Percentiles rank a stretch among this genome's conserved stretches.
These are phyloP conservation scores for Ophiothrix spiculata DNA, from an alignment of 35 echinoderm and acorn worm genomes.

Conservation along the genomic window DNA sequence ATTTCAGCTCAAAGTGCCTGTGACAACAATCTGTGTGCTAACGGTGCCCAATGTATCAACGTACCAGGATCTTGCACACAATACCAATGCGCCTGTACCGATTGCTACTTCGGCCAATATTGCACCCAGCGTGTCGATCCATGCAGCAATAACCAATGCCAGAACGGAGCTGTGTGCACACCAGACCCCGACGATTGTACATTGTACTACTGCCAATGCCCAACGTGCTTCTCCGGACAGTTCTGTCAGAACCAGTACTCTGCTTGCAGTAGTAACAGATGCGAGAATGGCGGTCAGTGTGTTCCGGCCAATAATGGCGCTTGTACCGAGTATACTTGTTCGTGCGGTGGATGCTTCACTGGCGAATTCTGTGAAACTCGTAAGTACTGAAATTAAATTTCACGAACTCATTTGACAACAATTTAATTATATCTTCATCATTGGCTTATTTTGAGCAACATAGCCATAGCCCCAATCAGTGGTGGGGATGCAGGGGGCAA, in stretches of 20 bases:
- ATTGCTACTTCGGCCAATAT: slow-evolving; percentile 46
- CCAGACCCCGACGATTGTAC: slow-evolving; percentile 36
- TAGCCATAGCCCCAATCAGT: too few species aligned
- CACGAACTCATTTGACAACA: not conserved
- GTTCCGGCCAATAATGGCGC: not conserved
- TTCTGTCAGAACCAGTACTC: slow-evolving; percentile 64
- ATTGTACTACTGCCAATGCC: slow-evolving; percentile 74
- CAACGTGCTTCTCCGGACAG: slow-evolving; percentile 59
- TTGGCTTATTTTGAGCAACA: too few species aligned
- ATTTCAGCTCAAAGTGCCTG: slow-evolving; percentile 60
- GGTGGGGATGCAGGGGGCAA: too few species aligned
- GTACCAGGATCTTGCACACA: slow-evolving; percentile 41
- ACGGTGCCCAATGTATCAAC: slow-evolving; percentile 26
- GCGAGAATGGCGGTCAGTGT: slow-evolving; percentile 80
- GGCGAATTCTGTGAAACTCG: slow-evolving; percentile 71
- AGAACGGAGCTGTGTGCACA: slow-evolving; percentile 71
- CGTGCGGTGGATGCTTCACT: slow-evolving; percentile 77
- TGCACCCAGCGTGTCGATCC: slow-evolving; percentile 62
- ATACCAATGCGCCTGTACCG: slow-evolving; percentile 51
- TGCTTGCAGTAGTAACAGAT: slow-evolving; percentile 64
- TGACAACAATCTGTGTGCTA: slow-evolving; percentile 41
- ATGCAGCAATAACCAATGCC: slow-evolving; percentile 81
- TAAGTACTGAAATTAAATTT: not conserved
- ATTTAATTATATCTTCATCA: too few species aligned
- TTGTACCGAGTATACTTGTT: slow-evolving; percentile 39